These are phyloP conservation scores for Litoditis marina DNA, from an alignment of 2,888 invertebrate genomes.

Conservation along the genomic window DNA sequence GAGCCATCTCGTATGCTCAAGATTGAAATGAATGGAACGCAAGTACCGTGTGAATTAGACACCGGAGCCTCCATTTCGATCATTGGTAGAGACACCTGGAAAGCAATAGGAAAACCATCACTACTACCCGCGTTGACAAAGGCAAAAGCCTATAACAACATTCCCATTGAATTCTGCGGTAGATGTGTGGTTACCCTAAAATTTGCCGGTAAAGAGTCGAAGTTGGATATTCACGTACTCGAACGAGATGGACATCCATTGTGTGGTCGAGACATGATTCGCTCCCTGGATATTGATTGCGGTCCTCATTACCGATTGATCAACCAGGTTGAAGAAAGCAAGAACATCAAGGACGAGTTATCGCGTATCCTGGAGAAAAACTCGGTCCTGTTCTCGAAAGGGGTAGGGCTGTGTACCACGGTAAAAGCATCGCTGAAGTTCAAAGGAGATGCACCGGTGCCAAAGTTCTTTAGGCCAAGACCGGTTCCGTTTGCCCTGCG, in stretches of 20 bases:
- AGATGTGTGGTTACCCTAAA: background rate
- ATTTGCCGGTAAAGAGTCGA: background rate
- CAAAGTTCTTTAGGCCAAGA: background rate
- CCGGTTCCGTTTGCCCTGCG: background rate
- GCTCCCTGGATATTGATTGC: background rate
- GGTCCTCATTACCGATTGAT: background rate
- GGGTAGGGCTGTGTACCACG: background rate
- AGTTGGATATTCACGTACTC: background rate
- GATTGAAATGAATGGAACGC: background rate
- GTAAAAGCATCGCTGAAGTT: background rate
- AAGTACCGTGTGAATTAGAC: background rate
- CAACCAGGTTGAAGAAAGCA: fast-evolving
- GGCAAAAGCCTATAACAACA: background rate
- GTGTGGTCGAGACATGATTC: background rate
- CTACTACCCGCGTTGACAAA: fast-evolving
- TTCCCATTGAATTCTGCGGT: background rate
- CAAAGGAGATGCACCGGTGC: background rate
- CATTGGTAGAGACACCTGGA: background rate
- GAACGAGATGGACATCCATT: fast-evolving
- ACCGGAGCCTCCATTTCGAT: background rate
- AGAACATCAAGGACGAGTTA: background rate
- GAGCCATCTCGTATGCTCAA: background rate
- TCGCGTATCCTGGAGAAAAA: background rate
- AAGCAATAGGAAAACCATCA: background rate
- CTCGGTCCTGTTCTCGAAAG: background rate